Evolutionary conservation across 2,113 vertebrate genomes (phyloP).

Genomic region (Dermatemys mawii): DNA sequence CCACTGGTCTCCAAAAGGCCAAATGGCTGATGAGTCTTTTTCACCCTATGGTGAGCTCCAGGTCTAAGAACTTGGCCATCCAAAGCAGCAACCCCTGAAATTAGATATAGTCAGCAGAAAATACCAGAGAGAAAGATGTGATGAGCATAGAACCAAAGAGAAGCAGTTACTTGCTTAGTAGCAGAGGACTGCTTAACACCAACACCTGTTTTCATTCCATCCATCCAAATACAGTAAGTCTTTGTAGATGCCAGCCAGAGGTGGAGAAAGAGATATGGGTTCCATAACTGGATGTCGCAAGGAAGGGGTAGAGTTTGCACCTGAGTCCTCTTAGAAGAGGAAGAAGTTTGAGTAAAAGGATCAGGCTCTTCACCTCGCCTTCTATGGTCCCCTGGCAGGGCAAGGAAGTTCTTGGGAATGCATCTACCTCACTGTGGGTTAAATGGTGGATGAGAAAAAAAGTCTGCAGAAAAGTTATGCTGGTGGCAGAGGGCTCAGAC

Average conservation of each 20-base stretch:
- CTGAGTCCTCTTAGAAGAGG: background rate
- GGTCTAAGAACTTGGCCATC: background rate
- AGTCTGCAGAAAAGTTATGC: background rate
- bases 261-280: background rate
- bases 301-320: background rate
- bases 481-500: background rate
- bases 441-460: background rate
- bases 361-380: background rate
- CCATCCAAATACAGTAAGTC: background rate
- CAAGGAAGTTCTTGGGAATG: background rate
- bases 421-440: background rate
- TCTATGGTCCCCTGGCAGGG: background rate
- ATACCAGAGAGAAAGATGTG: background rate
- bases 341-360: background rate
- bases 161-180: background rate
- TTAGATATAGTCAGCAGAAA: background rate
- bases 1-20: background rate
- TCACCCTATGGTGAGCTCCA: background rate
- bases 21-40: background rate
- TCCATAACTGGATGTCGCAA: fast-evolving
- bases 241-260: background rate
- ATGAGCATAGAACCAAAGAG: background rate
- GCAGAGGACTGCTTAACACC: background rate
- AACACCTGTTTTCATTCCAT: background rate
- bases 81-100: background rate